Evolutionary conservation across 2,888 invertebrate genomes (phyloP).

Genomic region (Phaedon cochleariae): DNA sequence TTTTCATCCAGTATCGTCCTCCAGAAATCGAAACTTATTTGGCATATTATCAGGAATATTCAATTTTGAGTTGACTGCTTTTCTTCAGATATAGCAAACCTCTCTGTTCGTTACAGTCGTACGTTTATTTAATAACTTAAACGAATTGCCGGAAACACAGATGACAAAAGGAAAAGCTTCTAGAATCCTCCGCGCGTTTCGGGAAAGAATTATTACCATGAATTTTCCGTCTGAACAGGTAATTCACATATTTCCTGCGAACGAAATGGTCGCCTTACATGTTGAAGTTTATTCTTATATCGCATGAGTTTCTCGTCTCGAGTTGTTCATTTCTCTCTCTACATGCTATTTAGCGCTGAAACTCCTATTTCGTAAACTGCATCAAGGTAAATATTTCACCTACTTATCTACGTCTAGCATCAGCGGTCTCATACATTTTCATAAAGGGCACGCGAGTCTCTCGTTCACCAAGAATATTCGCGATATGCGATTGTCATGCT

Average conservation of each 20-base stretch:
- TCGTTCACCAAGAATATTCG: conserved; percentile 5
- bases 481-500: too few species aligned
- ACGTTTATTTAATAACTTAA: not conserved
- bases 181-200: not conserved
- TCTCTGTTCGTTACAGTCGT: not conserved
- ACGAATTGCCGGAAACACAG: not conserved
- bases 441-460: conserved; percentile 10
- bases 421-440: conserved; percentile 25
- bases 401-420: conserved; percentile 21
- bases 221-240: not conserved
- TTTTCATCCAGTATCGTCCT: too few species aligned
- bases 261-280: not conserved
- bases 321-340: not conserved
- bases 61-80: too few species aligned
- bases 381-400: conserved; percentile 22
- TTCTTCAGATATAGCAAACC: too few species aligned
- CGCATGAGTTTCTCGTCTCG: not conserved
- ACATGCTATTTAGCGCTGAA: not conserved
- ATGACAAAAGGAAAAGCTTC: not conserved
- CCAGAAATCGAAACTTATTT: too few species aligned
- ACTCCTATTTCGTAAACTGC: conserved; percentile 11
- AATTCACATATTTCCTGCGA: not conserved
- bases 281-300: not conserved
- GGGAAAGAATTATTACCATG: not conserved
- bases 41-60: too few species aligned